Evolutionary conservation across 2,113 vertebrate genomes (phyloP), one percentile per base, ranked within the genome.

Genomic region (Ammodytes marinus): DNA sequence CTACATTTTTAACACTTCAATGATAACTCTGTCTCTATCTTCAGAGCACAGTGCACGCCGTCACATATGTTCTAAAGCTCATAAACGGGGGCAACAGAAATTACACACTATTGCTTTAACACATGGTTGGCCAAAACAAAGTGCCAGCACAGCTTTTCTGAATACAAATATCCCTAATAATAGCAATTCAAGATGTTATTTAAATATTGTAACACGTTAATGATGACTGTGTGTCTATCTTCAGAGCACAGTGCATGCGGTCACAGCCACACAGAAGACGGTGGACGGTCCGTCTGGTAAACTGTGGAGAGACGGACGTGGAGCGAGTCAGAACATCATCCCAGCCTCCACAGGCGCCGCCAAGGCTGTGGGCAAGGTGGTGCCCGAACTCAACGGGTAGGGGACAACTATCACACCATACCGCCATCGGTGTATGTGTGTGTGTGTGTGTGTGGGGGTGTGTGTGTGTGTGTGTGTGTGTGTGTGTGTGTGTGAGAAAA

Each of bases 281-380:
- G 97, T 98, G 84, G 97, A 98, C 0, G 97, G 97, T 4, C 97
- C 97, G 35, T 97, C 96, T n/a, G 96, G 96, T 2, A 98, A 97
- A 75, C 50, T 96, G 89, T 98, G 97, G 97, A 89, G 97, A 4
- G 97, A 98, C 55, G 97, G 97, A 39, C 95, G 97, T 82, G 97
- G 97, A 8, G 97, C 97, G 37, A 89, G 93, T 70, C 97, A 97
- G 94, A 98, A 98, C 90, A 98, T 98, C 86, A 98, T 98, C 84
- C 97, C 97, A 45, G 97, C 97, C 1, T 97, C 96, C 65, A 98
- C 97, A 55, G 97, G 97, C 0, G 97, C 97, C 19, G 97, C 97
- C 79, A 98, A 98, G 92, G 97, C 97, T 61, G 97, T 98, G 58
- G 96, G 97, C 82, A 98, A 98, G 88, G 97, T 98, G 85, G 96